A percentile compares a stretch with the other conserved stretches of the same genome.
These are phyloP conservation scores for Cerceris ruficornis DNA, from an alignment of 2,888 invertebrate genomes.

Conservation along the genomic window DNA sequence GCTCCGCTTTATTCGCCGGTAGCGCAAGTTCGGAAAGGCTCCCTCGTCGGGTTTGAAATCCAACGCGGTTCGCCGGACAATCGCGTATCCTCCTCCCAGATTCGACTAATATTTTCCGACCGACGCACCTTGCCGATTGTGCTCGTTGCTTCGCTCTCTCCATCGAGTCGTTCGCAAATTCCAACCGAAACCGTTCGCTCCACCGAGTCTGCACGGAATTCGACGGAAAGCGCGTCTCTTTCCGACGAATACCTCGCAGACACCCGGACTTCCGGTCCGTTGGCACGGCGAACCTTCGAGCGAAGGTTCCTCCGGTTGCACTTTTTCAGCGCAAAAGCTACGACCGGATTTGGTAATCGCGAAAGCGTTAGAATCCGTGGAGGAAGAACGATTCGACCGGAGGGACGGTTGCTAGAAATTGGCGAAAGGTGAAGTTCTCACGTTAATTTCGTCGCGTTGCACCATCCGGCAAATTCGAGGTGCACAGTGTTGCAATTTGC, in stretches of 20 bases:
- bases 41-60: conserved; percentile 16
- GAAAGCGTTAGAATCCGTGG: too few species aligned
- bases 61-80: conserved; percentile 13
- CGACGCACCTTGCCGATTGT: neutral
- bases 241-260: too few species aligned
- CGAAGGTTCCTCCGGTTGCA: too few species aligned
- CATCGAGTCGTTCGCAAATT: too few species aligned
- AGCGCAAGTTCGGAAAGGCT: conserved; percentile 26
- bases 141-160: too few species aligned
- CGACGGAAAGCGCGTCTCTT: too few species aligned
- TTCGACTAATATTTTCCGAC: conserved; percentile 13
- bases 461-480: neutral
- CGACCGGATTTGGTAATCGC: neutral
- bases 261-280: too few species aligned
- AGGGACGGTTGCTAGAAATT: neutral
- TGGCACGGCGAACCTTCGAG: too few species aligned
- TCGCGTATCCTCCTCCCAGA: neutral
- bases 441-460: neutral
- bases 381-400: neutral
- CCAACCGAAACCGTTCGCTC: too few species aligned
- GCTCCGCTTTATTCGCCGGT: conserved; percentile 22
- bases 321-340: too few species aligned
- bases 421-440: neutral
- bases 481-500: neutral
- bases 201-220: too few species aligned